phyloP scores from a whole-genome alignment of 1,140 invertebrate genomes.

The Monochamus saltuarius region DNA sequence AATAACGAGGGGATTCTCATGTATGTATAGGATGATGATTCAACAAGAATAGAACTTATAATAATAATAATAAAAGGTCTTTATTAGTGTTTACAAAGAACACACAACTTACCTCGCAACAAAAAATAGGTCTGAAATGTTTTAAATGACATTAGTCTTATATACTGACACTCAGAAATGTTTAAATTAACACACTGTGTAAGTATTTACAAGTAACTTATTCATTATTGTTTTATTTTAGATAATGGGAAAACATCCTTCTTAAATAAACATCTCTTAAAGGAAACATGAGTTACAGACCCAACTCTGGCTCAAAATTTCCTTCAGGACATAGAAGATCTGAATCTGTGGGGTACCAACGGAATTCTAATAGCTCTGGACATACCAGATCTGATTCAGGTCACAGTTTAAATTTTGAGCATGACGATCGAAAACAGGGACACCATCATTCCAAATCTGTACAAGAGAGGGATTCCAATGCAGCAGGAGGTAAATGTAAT shows the following conservation, averaged over 20 bases:
- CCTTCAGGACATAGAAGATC: conserved; percentile 41
- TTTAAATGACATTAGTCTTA: too few species aligned
- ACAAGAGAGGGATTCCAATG: conserved; percentile 38
- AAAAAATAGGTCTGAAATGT: too few species aligned
- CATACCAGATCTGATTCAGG: conserved; percentile 46
- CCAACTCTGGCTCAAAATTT: conserved; percentile 37
- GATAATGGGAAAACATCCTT: conserved; percentile 1
- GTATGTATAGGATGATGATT: too few species aligned
- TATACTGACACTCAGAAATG: too few species aligned
- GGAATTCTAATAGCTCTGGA: conserved; percentile 42
- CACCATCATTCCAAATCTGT: conserved; percentile 48
- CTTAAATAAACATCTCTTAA: neutral
- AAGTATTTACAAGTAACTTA: too few species aligned
- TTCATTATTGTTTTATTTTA: conserved; percentile 13
- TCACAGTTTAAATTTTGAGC: conserved; percentile 45
- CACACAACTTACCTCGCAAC: too few species aligned
- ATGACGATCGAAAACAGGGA: conserved; percentile 39
- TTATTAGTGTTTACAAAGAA: too few species aligned
- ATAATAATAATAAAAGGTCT: too few species aligned
- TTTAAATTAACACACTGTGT: too few species aligned
- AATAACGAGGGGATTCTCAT: too few species aligned
- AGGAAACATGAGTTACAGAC: conserved; percentile 38
- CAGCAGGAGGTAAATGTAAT: conserved; percentile 31
- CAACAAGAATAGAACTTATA: too few species aligned
- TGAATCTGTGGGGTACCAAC: conserved; percentile 42